phyloP scores from a whole-genome alignment of 2,888 invertebrate genomes.

The Pheosia gnoma region DNA sequence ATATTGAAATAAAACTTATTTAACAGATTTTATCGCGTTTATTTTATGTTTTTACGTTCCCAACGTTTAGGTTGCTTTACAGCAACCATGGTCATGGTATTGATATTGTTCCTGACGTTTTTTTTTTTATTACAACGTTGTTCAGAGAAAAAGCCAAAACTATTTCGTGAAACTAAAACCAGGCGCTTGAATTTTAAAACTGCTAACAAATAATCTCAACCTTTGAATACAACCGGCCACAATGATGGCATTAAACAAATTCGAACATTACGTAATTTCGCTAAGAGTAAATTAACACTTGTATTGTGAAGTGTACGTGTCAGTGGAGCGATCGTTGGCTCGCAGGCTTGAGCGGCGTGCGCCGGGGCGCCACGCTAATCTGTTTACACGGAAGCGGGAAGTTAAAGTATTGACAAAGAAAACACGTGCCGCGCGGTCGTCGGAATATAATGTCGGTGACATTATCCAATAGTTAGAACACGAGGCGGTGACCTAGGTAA shows the following conservation, averaged over 20 bases:
- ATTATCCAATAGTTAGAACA: not conserved
- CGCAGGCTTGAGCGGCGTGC: conserved; percentile 7
- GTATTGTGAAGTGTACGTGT: not conserved
- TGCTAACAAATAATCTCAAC: not conserved
- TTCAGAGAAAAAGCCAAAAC: no score
- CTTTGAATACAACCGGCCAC: no score
- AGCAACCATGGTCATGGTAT: no score
- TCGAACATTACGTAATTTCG: not conserved
- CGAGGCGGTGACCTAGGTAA: not conserved
- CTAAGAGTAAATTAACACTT: not conserved
- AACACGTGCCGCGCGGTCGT: conserved; percentile 15
- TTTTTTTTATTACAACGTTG: no score
- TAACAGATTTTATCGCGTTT: no score
- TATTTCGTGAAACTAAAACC: not conserved
- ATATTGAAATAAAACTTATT: no score
- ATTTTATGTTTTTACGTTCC: no score
- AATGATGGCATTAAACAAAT: no score
- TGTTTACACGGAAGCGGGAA: conserved; percentile 32
- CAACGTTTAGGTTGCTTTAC: no score
- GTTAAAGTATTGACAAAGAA: conserved; percentile 9
- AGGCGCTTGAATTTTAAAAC: not conserved
- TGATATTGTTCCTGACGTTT: no score
- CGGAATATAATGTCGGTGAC: not conserved
- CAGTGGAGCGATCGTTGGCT: conserved; percentile 6
- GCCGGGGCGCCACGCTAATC: conserved; percentile 13